Evolutionary conservation across 2,797 vertebrate species (phyloP).

Genomic region (Halcyon chelicuti): DNA sequence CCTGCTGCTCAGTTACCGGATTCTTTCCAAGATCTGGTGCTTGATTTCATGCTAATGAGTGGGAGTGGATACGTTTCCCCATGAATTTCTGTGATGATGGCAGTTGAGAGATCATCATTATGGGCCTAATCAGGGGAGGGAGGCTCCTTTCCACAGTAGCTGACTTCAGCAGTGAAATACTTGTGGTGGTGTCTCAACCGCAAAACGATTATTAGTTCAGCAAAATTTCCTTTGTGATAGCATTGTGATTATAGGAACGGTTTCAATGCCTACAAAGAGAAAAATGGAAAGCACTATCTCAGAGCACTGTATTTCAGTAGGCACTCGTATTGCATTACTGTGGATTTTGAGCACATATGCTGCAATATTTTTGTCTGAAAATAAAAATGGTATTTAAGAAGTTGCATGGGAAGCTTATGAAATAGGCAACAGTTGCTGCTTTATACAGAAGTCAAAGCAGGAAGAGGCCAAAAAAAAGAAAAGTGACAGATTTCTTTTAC

Average conservation of each 20-base stretch:
- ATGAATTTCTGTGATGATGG: conserved; percentile 12
- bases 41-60: conserved; percentile 27
- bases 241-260: background rate
- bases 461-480: background rate
- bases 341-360: background rate
- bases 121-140: background rate
- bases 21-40: conserved; percentile 39
- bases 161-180: conserved; percentile 29
- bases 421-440: background rate
- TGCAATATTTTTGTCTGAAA: background rate
- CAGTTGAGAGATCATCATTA: background rate
- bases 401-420: background rate
- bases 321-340: background rate
- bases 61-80: background rate
- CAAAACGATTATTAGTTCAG: conserved; percentile 16
- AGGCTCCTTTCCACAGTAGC: conserved; percentile 20
- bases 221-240: background rate
- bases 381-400: background rate
- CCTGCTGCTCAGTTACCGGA: background rate
- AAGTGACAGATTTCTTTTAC: background rate
- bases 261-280: background rate
- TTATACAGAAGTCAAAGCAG: background rate
- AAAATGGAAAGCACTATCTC: background rate
- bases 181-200: background rate
- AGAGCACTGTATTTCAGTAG: background rate